phyloP scores from a whole-genome alignment of 2,797 vertebrate species.

The Mareca strepera region DNA sequence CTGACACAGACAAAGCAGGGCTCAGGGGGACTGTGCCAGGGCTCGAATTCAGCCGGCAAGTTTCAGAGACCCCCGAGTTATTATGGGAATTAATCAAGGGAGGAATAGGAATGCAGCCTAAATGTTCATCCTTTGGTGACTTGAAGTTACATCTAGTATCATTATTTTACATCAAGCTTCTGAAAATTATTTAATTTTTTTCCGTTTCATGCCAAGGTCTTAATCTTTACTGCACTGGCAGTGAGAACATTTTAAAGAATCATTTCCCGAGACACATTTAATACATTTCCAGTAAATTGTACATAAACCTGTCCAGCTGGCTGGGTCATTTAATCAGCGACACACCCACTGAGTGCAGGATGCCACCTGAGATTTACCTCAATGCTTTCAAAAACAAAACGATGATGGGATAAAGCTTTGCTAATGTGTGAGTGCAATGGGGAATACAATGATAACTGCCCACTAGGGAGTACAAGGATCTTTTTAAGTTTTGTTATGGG shows the following conservation, averaged over 20 bases:
- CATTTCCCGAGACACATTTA: constrained; percentile 82
- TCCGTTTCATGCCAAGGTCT: constrained; percentile 71
- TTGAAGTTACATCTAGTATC: constrained; percentile 36
- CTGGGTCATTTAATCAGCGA: constrained; percentile 75
- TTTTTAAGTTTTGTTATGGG: constrained; percentile 63
- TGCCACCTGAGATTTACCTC: constrained; percentile 76
- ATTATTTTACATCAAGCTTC: constrained; percentile 57
- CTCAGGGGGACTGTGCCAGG: not conserved
- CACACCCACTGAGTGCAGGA: constrained; percentile 68
- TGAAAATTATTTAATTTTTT: constrained; percentile 75
- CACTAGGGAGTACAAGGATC: constrained; percentile 71
- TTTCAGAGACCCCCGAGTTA: constrained; percentile 28
- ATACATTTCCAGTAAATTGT: constrained; percentile 80
- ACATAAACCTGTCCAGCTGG: constrained; percentile 76
- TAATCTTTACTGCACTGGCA: constrained; percentile 74
- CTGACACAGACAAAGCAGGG: not conserved
- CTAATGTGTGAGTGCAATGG: constrained; percentile 81
- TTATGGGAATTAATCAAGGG: constrained; percentile 35
- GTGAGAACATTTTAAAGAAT: constrained; percentile 80
- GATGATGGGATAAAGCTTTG: constrained; percentile 81
- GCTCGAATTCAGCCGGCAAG: constrained; percentile 12
- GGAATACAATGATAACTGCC: constrained; percentile 84
- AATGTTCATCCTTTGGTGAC: constrained; percentile 29
- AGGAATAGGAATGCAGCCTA: not conserved
- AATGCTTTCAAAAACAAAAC: constrained; percentile 72